A percentile compares a stretch with the other conserved stretches of the same genome.
Conservation (phyloP, 2,888 invertebrate species). For the Tanypteryx hageni region DNA sequence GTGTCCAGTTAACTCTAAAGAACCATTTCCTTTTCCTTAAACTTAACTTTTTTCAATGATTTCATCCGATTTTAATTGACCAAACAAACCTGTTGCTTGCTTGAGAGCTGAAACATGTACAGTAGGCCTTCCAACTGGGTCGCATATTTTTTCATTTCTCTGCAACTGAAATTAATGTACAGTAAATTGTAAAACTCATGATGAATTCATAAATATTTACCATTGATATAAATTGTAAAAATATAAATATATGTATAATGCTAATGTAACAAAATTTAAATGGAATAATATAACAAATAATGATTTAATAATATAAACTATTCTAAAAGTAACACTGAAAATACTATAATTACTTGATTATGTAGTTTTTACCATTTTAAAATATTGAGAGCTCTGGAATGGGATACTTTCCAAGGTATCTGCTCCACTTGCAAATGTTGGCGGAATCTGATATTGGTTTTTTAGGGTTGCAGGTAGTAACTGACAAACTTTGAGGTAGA, state of each 20-base stretch:
- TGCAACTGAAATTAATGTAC: constrained; percentile 67
- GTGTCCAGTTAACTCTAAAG: too few relatives aligned
- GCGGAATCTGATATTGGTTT: not conserved
- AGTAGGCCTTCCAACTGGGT: constrained; percentile 90
- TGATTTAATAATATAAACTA: not conserved
- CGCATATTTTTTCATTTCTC: constrained; percentile 79
- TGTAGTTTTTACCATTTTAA: constrained; percentile 74
- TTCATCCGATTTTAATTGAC: not conserved
- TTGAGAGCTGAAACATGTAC: constrained; percentile 89
- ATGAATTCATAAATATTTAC: too few relatives aligned
- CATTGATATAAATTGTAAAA: too few relatives aligned
- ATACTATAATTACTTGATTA: not conserved
- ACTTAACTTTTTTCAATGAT: not conserved
- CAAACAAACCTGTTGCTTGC: constrained; percentile 82
- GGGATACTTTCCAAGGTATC: constrained; percentile 74
- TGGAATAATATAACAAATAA: too few relatives aligned
- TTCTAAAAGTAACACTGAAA: constrained; percentile 69
- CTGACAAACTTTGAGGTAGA: constrained; percentile 73
- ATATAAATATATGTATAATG: too few relatives aligned
- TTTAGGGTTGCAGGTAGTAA: not conserved
- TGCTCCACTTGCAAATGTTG: not conserved
- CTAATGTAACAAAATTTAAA: too few relatives aligned
- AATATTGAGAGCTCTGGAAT: constrained; percentile 83
- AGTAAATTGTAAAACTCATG: too few relatives aligned
- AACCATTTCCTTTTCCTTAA: not conserved